Percentiles rank a stretch among this genome's conserved stretches.
These are phyloP conservation scores for Ditylenchus dipsaci DNA, from an alignment of 1,140 invertebrate species.

Conservation along the genomic window DNA sequence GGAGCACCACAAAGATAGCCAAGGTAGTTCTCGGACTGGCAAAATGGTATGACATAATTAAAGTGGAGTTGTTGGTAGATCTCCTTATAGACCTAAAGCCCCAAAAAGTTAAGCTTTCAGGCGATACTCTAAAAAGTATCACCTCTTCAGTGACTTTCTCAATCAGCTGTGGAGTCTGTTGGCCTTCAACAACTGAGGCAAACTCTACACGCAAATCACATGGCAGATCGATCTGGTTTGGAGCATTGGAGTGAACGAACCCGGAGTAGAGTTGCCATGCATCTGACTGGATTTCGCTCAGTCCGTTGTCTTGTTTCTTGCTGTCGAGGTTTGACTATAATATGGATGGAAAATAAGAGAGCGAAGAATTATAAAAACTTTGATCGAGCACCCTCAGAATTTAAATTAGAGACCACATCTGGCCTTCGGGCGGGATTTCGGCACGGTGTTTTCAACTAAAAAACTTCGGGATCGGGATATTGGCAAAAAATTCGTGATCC, in stretches of 20 bases:
- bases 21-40: slow-evolving; percentile 42
- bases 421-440: no score
- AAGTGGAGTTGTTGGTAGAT: slow-evolving; percentile 46
- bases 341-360: neutral
- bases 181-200: neutral
- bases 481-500: no score
- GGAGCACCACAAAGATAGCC: slow-evolving; percentile 43
- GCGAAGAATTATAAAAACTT: no score
- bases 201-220: slow-evolving; percentile 24
- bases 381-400: no score
- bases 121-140: neutral
- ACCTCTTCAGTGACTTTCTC: slow-evolving; percentile 30
- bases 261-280: slow-evolving; percentile 40
- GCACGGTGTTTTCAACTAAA: no score
- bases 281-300: slow-evolving; percentile 33
- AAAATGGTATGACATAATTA: slow-evolving; percentile 44
- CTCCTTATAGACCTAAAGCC: slow-evolving; percentile 17
- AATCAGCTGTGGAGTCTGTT: slow-evolving; percentile 13
- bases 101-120: neutral
- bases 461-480: no score
- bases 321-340: neutral
- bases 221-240: slow-evolving; percentile 24
- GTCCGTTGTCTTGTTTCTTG: neutral
- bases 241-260: slow-evolving; percentile 32
- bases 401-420: no score